Evolutionary conservation across 2,113 vertebrate species (phyloP).

Genomic region (Pantherophis guttatus): DNA sequence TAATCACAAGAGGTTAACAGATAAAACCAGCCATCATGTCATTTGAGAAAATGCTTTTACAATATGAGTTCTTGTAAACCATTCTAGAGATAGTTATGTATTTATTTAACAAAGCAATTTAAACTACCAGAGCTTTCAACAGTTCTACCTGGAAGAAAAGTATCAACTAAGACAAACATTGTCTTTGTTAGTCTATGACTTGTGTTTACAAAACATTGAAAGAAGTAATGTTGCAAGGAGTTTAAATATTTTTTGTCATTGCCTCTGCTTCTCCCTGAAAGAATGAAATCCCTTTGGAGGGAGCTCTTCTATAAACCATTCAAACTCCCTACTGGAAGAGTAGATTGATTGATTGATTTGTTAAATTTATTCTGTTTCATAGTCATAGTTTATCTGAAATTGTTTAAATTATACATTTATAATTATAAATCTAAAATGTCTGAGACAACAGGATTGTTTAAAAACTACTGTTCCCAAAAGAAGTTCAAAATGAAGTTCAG

Average conservation of each 20-base stretch:
- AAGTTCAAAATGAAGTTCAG: neutral
- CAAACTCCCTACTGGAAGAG: neutral
- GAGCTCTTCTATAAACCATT: neutral
- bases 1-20: slow-evolving; percentile 32
- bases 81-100: neutral
- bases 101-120: neutral
- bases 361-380: neutral
- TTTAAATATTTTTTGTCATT: neutral
- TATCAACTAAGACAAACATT: neutral
- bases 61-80: slow-evolving; percentile 39
- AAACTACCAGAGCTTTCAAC: neutral
- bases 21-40: neutral
- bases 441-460: no score
- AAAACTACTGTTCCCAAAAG: neutral
- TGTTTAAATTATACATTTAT: neutral
- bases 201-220: neutral
- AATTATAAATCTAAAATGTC: neutral
- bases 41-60: neutral
- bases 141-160: neutral
- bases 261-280: neutral
- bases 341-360: neutral
- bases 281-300: neutral
- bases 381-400: neutral
- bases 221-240: neutral
- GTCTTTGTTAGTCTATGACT: neutral